A percentile compares a stretch with the other conserved stretches of the same genome.
Conservation (phyloP, 2,113 vertebrate species). For the Sander lucioperca region DNA sequence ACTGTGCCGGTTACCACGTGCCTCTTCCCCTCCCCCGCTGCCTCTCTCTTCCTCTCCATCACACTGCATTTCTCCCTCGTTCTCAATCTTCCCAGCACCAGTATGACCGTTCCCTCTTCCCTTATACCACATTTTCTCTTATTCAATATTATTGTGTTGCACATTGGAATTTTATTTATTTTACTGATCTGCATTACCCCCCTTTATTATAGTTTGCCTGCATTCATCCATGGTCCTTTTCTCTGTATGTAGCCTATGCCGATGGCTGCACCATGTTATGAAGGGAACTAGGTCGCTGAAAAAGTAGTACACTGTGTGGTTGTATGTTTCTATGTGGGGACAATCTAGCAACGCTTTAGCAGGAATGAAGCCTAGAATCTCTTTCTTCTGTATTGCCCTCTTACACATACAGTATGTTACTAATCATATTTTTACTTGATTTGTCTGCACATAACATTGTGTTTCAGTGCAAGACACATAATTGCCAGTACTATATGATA, state of each 20-base stretch:
- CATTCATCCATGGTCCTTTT: conserved; percentile 1
- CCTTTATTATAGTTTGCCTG: not conserved
- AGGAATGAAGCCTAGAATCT: not conserved
- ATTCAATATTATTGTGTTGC: not conserved
- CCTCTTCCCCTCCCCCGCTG: conserved; percentile 74
- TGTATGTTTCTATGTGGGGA: conserved; percentile 31
- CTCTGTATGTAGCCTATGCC: conserved; percentile 3
- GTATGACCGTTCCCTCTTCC: not conserved
- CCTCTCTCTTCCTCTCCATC: conserved; percentile 62
- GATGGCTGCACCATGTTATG: conserved; percentile 29
- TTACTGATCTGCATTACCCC: not conserved
- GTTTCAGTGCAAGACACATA: not conserved
- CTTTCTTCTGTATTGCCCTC: not conserved
- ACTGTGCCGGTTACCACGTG: conserved; percentile 66
- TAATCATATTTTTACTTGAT: not conserved
- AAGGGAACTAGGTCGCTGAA: conserved; percentile 76
- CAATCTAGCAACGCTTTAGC: conserved; percentile 30
- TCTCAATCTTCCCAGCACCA: conserved; percentile 33
- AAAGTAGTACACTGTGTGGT: conserved; percentile 54
- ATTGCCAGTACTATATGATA: not conserved
- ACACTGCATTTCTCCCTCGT: conserved; percentile 27
- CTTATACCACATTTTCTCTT: conserved; percentile 1
- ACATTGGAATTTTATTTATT: not conserved
- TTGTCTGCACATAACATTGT: not conserved
- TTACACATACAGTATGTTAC: not conserved